These are phyloP conservation scores for Drosophila antonietae DNA, from an alignment of 2,888 invertebrate genomes.

Conservation along the genomic window DNA sequence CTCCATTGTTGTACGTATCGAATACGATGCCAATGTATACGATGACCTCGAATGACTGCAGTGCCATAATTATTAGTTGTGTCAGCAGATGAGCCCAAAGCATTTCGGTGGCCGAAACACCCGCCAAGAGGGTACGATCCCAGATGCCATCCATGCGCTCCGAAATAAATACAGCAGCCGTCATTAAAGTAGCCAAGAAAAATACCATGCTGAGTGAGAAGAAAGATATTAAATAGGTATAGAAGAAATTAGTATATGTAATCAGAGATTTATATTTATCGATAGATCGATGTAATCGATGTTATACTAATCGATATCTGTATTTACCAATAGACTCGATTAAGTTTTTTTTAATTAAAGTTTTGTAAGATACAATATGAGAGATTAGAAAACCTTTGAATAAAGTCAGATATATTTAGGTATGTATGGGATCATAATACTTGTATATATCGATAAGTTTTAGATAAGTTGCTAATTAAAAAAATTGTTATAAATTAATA, in stretches of 20 bases:
- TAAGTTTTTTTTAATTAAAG: neutral
- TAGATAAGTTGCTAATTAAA: neutral
- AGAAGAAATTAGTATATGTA: neutral
- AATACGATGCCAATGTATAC: slow-evolving; percentile 84
- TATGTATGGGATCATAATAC: no score
- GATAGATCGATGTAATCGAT: no score
- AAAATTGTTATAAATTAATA: neutral
- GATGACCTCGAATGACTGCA: slow-evolving; percentile 87
- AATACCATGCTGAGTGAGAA: slow-evolving; percentile 89
- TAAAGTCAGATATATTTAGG: no score
- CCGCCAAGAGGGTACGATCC: slow-evolving; percentile 94
- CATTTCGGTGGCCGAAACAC: slow-evolving; percentile 92
- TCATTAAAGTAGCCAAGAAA: slow-evolving; percentile 93
- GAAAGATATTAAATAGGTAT: neutral
- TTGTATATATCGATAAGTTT: no score
- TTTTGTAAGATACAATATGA: neutral
- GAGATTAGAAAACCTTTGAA: neutral
- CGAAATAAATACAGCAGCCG: slow-evolving; percentile 92
- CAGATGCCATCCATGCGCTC: slow-evolving; percentile 94
- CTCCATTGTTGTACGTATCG: slow-evolving; percentile 84
- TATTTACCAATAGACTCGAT: slow-evolving; percentile 1
- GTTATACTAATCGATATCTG: neutral
- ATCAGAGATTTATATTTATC: neutral
- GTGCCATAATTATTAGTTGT: slow-evolving; percentile 89
- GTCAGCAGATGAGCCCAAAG: slow-evolving; percentile 91